Percentiles rank a stretch among this genome's conserved stretches.
These are phyloP conservation scores for Tychaedon coryphoeus DNA, from an alignment of 2,113 vertebrate species.

Conservation along the genomic window DNA sequence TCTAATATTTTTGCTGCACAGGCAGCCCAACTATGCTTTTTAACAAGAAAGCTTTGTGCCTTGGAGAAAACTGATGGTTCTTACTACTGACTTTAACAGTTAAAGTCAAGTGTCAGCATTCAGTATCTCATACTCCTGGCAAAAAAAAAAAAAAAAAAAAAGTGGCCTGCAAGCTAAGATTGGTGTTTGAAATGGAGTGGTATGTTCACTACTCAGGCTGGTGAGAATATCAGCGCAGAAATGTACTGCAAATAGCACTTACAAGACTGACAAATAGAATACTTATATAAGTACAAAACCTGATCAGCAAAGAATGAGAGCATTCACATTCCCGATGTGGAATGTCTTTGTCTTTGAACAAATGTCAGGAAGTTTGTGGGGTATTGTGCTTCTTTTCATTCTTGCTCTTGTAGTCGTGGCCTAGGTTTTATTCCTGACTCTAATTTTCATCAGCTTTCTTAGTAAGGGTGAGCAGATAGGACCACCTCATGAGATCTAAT, in stretches of 20 bases:
- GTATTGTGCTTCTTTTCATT: background rate
- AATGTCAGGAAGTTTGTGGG: background rate
- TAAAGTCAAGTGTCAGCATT: background rate
- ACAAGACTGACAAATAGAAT: background rate
- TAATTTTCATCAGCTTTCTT: background rate
- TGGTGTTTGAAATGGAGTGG: background rate
- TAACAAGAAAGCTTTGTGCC: background rate
- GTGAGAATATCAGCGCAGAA: background rate
- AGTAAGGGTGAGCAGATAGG: background rate
- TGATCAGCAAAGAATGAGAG: background rate
- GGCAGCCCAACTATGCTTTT: background rate
- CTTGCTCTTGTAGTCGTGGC: background rate
- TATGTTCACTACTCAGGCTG: background rate
- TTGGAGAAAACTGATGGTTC: background rate
- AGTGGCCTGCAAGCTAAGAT: background rate
- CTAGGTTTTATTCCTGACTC: background rate
- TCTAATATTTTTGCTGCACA: background rate
- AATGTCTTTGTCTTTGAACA: background rate
- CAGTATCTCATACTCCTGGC: background rate
- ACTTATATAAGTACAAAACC: background rate
- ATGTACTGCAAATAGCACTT: background rate
- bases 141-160: background rate
- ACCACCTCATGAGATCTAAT: background rate
- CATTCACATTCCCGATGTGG: fast-evolving
- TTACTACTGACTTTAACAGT: background rate